A percentile compares a stretch with the other conserved stretches of the same genome.
phyloP scores from a whole-genome alignment of 2,888 invertebrate genomes.

The Tetramorium bicarinatum region DNA sequence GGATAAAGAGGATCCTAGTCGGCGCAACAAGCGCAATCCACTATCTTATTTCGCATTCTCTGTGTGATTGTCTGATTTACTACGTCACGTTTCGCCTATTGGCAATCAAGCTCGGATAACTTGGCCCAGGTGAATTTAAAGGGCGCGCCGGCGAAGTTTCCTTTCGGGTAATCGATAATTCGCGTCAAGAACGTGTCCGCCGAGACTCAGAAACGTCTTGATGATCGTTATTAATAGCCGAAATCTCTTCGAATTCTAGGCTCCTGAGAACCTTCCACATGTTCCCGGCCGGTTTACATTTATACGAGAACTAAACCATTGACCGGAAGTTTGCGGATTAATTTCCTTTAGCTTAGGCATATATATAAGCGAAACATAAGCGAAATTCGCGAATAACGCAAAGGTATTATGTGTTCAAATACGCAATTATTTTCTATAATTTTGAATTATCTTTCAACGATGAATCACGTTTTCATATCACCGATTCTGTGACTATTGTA shows the following conservation, averaged over 20 bases:
- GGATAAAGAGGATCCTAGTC: conserved; percentile 13
- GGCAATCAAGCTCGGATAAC: conserved; percentile 64
- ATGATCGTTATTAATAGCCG: conserved; percentile 37
- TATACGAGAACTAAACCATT: not conserved
- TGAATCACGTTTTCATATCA: not conserved
- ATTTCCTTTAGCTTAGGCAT: not conserved
- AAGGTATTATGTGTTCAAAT: too few species aligned
- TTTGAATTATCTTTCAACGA: not conserved
- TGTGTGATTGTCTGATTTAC: conserved; percentile 57
- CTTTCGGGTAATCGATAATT: conserved; percentile 67
- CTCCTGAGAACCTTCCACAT: conserved; percentile 9
- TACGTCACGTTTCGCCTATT: conserved; percentile 42
- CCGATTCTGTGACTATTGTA: not conserved
- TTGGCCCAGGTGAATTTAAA: conserved; percentile 64
- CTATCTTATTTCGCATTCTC: conserved; percentile 59
- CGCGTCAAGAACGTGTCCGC: conserved; percentile 64
- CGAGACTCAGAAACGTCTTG: conserved; percentile 49
- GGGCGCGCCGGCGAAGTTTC: conserved; percentile 66
- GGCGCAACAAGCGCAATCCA: conserved; percentile 38
- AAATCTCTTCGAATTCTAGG: conserved; percentile 5
- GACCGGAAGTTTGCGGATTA: conserved; percentile 22
- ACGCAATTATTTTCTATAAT: not conserved
- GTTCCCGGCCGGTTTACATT: conserved; percentile 2
- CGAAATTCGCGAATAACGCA: not conserved
- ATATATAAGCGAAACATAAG: too few species aligned